Evolutionary conservation across 35 echinoderm and acorn worm genomes (phyloP), one percentile per base, ranked within the genome.

Genomic region (Diadema setosum): DNA sequence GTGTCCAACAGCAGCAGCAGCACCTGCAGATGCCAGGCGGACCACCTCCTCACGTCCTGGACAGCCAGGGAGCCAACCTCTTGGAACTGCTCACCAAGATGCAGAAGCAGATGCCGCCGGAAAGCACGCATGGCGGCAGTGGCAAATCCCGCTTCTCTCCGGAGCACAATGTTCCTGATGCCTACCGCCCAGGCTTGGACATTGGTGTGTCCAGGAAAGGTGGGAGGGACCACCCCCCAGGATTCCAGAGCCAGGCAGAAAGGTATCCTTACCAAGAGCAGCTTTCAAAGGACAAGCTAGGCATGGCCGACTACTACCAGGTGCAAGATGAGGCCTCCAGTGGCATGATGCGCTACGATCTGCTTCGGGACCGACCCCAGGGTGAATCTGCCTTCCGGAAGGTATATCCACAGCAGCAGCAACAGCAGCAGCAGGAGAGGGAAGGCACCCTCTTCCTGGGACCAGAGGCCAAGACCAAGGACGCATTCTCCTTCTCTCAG

Each of bases 71-170:
- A 31, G 58, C 37, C 4, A 93, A 76, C 39, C 63, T 84, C 42
- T 49, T 93, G 16, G 85, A 93, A 30, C 58, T 93, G 43, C 90
- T 91, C 18, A 52, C 83, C 3, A 85, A 73, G 35, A 31, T 91
- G 33, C 82, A 91, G 61, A 73, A 70, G 20, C 90, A 91, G 83
- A 86, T 82, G n/a, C 42, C 58, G 20, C 82, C 65, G 39, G 58
- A 85, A 45, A 50, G 46, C 37, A 25, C 33, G 0, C 21, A 74
- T 3, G 69, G 69, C 1, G 40, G 31, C 12, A 82, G 33, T 49
- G 6, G 30, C 45, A 46, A 80, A 48, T 45, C 37, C 26, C 86
- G 34, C 24, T 81, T 41, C 40, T 81, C 67, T 12, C 73, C 45
- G 4, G 67, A 76, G 46, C 75, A 55, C 46, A 63, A 73, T 37